Conservation (phyloP, 2,113 vertebrate species). For the Perccottus glenii region DNA sequence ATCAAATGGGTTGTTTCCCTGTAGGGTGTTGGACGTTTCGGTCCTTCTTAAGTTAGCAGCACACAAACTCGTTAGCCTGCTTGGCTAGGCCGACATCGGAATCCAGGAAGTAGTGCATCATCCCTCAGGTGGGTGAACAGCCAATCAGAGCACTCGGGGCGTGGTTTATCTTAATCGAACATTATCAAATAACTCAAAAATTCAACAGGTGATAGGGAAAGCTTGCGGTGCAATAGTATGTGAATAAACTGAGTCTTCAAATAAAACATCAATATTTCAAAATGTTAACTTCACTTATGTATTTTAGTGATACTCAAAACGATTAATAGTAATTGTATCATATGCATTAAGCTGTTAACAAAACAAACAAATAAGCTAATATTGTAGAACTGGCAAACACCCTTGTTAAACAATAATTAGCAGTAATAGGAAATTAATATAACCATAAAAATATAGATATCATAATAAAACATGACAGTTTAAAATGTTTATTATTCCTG, state of each 20-base stretch:
- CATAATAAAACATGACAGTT: too few relatives aligned
- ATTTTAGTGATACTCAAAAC: too few relatives aligned
- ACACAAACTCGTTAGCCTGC: constrained; percentile 60
- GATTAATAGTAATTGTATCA: too few relatives aligned
- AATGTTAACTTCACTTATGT: too few relatives aligned
- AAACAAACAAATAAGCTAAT: constrained; percentile 13
- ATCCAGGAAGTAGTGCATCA: constrained; percentile 70
- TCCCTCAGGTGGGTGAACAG: constrained; percentile 52
- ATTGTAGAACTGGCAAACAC: constrained; percentile 14
- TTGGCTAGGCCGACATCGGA: constrained; percentile 72
- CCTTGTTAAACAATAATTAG: not conserved
- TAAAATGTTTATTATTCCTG: too few relatives aligned
- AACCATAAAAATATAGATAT: too few relatives aligned
- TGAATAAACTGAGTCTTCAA: too few relatives aligned
- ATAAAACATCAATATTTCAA: too few relatives aligned
- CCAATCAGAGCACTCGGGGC: constrained; percentile 60
- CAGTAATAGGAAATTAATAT: too few relatives aligned
- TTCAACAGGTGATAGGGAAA: too few relatives aligned
- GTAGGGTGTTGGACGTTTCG: constrained; percentile 37
- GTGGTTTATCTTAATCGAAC: constrained; percentile 7
- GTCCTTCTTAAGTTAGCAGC: constrained; percentile 60
- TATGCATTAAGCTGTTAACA: constrained; percentile 16
- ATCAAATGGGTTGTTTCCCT: constrained; percentile 19
- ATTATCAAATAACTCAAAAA: too few relatives aligned
- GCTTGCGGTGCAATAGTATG: too few relatives aligned